phyloP scores from a whole-genome alignment of 2,113 vertebrate species.

The Turdus rufiventris region DNA sequence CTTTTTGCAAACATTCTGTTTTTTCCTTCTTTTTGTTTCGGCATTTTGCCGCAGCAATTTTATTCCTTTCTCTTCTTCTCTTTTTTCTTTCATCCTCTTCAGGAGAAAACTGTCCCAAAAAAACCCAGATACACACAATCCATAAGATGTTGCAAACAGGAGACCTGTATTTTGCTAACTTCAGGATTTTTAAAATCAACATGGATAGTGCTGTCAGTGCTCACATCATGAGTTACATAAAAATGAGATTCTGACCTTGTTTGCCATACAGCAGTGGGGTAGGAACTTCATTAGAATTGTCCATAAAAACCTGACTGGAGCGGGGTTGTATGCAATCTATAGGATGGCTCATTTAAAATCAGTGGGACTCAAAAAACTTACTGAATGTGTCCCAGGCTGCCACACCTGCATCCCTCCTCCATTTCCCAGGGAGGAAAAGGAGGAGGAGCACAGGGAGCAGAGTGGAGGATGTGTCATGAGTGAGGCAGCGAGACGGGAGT shows the following conservation, averaged over 20 bases:
- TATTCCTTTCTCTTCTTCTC: constrained; percentile 92
- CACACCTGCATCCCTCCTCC: neutral
- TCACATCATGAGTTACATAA: neutral
- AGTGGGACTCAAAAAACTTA: neutral
- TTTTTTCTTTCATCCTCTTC: constrained; percentile 90
- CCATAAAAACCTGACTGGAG: neutral
- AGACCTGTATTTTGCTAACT: neutral
- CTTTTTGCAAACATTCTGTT: constrained; percentile 91
- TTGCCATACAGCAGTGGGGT: neutral
- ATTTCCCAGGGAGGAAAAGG: neutral
- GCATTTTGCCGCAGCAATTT: constrained; percentile 94
- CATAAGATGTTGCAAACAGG: neutral
- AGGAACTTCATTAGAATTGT: neutral
- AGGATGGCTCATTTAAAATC: neutral
- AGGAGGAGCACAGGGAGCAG: neutral
- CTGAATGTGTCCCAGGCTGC: neutral
- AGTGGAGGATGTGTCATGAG: neutral
- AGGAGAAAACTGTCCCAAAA: constrained; percentile 65
- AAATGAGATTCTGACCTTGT: neutral
- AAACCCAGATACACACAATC: neutral
- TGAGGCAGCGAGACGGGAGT: fast-evolving
- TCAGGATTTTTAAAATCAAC: neutral
- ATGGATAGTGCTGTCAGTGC: neutral
- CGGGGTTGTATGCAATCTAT: neutral
- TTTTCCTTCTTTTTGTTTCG: constrained; percentile 98